Evolutionary conservation across 1,140 invertebrate genomes (phyloP).

Genomic region (Brachionus paranguensis): DNA sequence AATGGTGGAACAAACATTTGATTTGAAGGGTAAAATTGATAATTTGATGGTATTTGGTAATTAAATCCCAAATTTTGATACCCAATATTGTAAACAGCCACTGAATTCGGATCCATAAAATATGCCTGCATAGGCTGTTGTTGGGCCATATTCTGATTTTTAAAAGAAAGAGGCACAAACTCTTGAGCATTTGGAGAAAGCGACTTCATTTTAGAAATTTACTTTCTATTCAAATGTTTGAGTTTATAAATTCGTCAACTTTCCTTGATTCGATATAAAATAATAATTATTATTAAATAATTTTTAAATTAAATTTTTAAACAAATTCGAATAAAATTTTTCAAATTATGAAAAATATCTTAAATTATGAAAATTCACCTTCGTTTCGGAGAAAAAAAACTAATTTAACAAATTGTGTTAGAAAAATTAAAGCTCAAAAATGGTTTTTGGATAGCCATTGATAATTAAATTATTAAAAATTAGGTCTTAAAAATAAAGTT

Average conservation of each 20-base stretch:
- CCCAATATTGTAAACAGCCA: background rate
- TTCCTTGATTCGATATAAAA: background rate
- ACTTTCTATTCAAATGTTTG: background rate
- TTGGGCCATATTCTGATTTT: background rate
- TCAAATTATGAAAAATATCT: background rate
- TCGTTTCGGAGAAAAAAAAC: background rate
- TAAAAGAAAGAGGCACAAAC: background rate
- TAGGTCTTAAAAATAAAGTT: no score
- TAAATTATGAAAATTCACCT: background rate
- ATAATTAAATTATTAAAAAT: background rate
- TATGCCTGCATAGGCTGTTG: background rate
- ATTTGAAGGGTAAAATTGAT: background rate
- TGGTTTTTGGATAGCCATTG: background rate
- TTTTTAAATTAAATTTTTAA: background rate
- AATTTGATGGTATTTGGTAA: background rate
- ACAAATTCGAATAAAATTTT: background rate
- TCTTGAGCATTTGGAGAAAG: conserved; percentile 28
- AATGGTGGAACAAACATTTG: background rate
- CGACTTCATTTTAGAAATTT: conserved; percentile 7
- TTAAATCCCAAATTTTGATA: background rate
- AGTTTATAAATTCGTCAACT: background rate
- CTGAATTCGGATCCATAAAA: background rate
- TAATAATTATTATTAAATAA: background rate
- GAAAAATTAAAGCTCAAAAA: background rate
- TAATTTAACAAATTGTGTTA: background rate